phyloP scores from a whole-genome alignment of 2,888 invertebrate species.

The Girardia tigrina region DNA sequence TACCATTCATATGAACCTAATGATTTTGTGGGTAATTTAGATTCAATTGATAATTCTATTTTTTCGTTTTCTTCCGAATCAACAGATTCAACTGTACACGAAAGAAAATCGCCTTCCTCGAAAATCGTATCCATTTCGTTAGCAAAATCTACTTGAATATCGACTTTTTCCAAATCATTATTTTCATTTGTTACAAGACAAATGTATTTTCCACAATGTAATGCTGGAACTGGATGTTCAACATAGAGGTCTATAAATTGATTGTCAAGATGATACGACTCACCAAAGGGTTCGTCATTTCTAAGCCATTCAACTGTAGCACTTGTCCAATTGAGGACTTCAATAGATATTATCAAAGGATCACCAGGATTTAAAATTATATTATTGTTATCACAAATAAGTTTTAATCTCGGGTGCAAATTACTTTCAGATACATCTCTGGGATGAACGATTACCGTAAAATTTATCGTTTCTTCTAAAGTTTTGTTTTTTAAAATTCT shows the following conservation, averaged over 20 bases:
- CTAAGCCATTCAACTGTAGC: neutral
- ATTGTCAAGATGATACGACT: neutral
- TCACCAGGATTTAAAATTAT: neutral
- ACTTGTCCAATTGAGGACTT: neutral
- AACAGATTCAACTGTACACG: slow-evolving; percentile 24
- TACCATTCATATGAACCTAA: neutral
- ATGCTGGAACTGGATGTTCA: neutral
- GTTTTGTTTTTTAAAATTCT: neutral
- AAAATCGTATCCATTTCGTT: neutral
- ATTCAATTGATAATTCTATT: slow-evolving; percentile 26
- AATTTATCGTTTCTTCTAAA: neutral
- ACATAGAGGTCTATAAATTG: neutral
- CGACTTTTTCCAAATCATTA: neutral
- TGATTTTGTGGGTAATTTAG: neutral
- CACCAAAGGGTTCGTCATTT: neutral
- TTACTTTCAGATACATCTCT: neutral
- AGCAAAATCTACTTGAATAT: neutral
- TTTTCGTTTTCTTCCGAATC: slow-evolving; percentile 6
- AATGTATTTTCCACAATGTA: neutral
- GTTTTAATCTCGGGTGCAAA: neutral
- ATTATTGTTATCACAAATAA: neutral
- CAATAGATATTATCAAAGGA: neutral
- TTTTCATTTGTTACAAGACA: neutral
- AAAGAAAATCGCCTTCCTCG: neutral
- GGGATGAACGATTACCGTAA: neutral